Conservation (phyloP, 2,797 vertebrate species). For the Tauraco hartlaubi region DNA sequence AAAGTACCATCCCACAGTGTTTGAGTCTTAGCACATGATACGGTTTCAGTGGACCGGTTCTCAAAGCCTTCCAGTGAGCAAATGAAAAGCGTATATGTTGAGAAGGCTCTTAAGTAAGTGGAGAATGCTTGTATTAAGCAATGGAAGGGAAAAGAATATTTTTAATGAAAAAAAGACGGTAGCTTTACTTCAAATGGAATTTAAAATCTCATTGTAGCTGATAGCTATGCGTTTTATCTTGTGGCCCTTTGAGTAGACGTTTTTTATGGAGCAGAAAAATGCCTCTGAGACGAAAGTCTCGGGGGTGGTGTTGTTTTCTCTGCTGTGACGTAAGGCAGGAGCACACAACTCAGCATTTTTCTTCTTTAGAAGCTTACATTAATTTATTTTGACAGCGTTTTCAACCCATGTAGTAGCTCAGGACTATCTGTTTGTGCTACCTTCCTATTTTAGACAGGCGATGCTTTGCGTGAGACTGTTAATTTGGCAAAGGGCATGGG, state of each 20-base stretch:
- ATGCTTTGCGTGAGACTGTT: slow-evolving; percentile 47
- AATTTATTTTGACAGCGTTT: slow-evolving; percentile 59
- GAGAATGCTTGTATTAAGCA: neutral
- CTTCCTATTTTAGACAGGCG: slow-evolving; percentile 35
- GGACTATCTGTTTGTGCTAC: slow-evolving; percentile 41
- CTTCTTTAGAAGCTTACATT: neutral
- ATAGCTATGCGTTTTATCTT: neutral
- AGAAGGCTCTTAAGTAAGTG: neutral
- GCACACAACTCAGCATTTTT: slow-evolving; percentile 8
- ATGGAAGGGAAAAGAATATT: neutral
- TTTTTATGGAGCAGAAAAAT: neutral
- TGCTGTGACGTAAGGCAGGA: neutral
- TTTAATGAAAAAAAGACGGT: neutral
- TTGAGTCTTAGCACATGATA: neutral
- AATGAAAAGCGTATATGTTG: no score
- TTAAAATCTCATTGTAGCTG: neutral
- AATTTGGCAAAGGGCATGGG: slow-evolving; percentile 62
- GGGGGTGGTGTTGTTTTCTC: neutral
- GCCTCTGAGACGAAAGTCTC: neutral
- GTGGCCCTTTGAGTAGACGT: neutral
- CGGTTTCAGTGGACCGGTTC: neutral
- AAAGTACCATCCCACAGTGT: neutral
- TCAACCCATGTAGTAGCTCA: slow-evolving; percentile 17
- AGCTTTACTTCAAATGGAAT: neutral
- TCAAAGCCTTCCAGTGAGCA: neutral